These are phyloP conservation scores for Chelon auratus DNA, from an alignment of 2,797 vertebrate genomes.

Conservation along the genomic window DNA sequence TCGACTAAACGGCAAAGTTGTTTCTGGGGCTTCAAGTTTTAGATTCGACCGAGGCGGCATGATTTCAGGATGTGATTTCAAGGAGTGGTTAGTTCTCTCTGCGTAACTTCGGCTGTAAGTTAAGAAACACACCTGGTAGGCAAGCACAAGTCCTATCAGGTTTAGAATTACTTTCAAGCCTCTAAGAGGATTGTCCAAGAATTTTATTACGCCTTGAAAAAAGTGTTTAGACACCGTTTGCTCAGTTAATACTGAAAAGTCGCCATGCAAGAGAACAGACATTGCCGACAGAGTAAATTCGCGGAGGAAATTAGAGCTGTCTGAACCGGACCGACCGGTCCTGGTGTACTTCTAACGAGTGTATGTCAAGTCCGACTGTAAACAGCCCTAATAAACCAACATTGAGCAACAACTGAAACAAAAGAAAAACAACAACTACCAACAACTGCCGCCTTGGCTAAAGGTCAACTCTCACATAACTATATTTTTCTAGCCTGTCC, in stretches of 20 bases:
- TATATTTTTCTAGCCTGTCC: too few relatives aligned
- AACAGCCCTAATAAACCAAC: background rate
- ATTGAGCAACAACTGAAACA: too few relatives aligned
- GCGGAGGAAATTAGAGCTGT: slow-evolving; percentile 28
- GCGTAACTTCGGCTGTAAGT: slow-evolving; percentile 34
- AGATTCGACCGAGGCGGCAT: background rate
- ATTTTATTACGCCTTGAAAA: background rate
- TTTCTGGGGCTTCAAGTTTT: slow-evolving; percentile 1
- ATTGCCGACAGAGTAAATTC: slow-evolving; percentile 12
- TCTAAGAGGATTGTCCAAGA: background rate
- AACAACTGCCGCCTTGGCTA: too few relatives aligned
- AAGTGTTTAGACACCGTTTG: background rate
- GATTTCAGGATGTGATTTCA: slow-evolving; percentile 41
- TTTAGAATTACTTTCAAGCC: slow-evolving; percentile 21
- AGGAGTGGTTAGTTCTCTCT: slow-evolving; percentile 38
- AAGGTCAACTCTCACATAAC: too few relatives aligned
- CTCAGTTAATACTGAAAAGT: rapidly evolving
- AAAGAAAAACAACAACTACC: too few relatives aligned
- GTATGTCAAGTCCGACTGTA: background rate
- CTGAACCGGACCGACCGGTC: slow-evolving; percentile 31
- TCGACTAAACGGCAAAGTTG: background rate
- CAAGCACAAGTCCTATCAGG: slow-evolving; percentile 55
- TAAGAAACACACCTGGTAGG: slow-evolving; percentile 21
- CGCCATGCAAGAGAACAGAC: background rate
- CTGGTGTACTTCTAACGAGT: slow-evolving; percentile 15